phyloP scores from a whole-genome alignment of 2,888 invertebrate species.

The Ecdyonurus torrentis region DNA sequence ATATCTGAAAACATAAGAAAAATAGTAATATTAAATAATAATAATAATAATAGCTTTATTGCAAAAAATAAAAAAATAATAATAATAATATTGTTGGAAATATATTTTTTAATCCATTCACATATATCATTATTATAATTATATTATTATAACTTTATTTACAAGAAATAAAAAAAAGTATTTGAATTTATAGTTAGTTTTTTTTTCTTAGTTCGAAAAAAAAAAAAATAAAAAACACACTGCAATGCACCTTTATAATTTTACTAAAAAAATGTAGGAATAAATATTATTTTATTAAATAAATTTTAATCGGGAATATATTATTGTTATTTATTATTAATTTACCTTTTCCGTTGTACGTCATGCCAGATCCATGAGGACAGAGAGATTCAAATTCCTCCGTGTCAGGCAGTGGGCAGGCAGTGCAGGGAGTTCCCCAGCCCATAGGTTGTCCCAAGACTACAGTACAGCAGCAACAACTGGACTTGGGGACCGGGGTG shows the following conservation, averaged over 20 bases:
- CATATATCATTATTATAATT: too few relatives aligned
- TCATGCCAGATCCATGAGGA: conserved; percentile 60
- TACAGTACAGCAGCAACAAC: conserved; percentile 65
- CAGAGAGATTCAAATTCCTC: conserved; percentile 54
- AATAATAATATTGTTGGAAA: too few relatives aligned
- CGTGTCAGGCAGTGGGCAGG: conserved; percentile 53
- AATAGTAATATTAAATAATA: not conserved
- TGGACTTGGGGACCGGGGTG: conserved; percentile 63
- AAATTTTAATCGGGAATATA: not conserved
- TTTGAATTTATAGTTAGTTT: too few relatives aligned
- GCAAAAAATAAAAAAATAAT: too few relatives aligned
- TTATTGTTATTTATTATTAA: not conserved
- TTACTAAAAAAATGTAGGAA: not conserved
- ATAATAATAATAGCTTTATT: too few relatives aligned
- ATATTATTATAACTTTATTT: too few relatives aligned
- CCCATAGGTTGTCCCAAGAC: conserved; percentile 49
- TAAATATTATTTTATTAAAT: not conserved
- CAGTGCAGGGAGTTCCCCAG: conserved; percentile 65
- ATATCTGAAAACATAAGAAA: conserved; percentile 34
- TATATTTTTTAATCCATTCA: too few relatives aligned
- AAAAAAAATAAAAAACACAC: too few relatives aligned
- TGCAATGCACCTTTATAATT: not conserved
- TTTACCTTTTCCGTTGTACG: conserved; percentile 57
- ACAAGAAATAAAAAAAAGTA: too few relatives aligned
- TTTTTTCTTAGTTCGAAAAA: too few relatives aligned